phyloP scores from a whole-genome alignment of 2,888 invertebrate species.

The Asteroscopus sphinx region DNA sequence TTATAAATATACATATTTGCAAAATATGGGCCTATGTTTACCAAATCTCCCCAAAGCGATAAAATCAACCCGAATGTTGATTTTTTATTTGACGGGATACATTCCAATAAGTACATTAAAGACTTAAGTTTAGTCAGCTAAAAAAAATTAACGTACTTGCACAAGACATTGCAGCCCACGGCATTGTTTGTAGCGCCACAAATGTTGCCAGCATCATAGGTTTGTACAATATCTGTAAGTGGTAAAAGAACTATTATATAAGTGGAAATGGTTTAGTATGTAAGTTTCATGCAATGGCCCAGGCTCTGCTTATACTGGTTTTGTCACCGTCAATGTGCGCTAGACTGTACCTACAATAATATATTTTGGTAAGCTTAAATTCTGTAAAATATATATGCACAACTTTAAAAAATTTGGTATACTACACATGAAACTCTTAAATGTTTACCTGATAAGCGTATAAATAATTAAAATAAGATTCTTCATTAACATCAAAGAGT shows the following conservation, averaged over 20 bases:
- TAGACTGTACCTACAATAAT: too few species aligned
- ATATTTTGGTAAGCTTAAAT: too few species aligned
- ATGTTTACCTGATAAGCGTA: conserved; percentile 67
- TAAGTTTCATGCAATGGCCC: too few species aligned
- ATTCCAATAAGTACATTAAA: conserved; percentile 19
- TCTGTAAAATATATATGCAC: too few species aligned
- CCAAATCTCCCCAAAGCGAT: conserved; percentile 20
- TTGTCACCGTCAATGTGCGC: too few species aligned
- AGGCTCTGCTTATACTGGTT: too few species aligned
- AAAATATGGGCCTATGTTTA: conserved; percentile 19
- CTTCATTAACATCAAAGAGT: conserved; percentile 65
- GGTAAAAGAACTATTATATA: too few species aligned
- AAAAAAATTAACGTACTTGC: conserved; percentile 60
- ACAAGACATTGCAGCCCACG: conserved; percentile 70
- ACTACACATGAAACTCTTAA: background rate
- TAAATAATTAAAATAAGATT: conserved; percentile 62
- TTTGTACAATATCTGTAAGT: conserved; percentile 71
- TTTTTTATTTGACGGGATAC: conserved; percentile 8
- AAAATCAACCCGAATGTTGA: conserved; percentile 8
- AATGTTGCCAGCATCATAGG: conserved; percentile 62
- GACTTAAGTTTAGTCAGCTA: conserved; percentile 10
- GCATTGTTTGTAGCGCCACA: conserved; percentile 59
- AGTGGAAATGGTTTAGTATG: too few species aligned
- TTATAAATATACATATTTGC: too few species aligned
- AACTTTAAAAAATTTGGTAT: too few species aligned